These are phyloP conservation scores for Platycnemis pennipes DNA, from an alignment of 2,888 invertebrate genomes.

Conservation along the genomic window DNA sequence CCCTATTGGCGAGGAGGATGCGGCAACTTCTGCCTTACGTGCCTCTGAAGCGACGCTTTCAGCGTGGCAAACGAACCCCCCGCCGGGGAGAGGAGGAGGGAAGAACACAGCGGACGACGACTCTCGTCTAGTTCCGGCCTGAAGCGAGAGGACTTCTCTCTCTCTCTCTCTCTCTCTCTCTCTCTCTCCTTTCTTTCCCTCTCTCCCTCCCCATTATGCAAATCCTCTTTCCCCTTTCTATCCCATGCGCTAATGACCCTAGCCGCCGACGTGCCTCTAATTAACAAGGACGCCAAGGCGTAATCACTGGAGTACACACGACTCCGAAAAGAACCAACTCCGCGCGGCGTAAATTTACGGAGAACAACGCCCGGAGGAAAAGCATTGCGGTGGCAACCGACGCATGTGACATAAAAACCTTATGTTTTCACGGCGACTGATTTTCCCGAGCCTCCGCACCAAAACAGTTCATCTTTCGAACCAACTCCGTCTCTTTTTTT, in stretches of 20 bases:
- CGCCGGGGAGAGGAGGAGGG: too few relatives aligned
- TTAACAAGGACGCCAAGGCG: slow-evolving; percentile 29
- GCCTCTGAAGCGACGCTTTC: background rate
- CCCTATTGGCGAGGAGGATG: background rate
- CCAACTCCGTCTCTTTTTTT: background rate
- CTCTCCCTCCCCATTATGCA: background rate
- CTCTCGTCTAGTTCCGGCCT: too few relatives aligned
- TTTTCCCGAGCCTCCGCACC: background rate
- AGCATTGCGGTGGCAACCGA: background rate
- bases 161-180: background rate
- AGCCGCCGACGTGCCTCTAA: slow-evolving; percentile 31
- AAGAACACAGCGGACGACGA: too few relatives aligned
- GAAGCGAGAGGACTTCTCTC: background rate
- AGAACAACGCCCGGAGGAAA: background rate
- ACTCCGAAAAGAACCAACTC: background rate
- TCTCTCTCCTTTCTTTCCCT: background rate
- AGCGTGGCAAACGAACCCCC: background rate
- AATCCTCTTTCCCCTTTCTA: background rate
- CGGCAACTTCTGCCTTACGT: background rate
- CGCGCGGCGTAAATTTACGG: slow-evolving; percentile 4
- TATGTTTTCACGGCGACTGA: background rate
- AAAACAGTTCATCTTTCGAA: slow-evolving; percentile 6
- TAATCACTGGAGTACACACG: slow-evolving; percentile 35
- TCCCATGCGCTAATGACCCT: slow-evolving; percentile 34
- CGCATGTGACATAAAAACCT: background rate